These are phyloP conservation scores for Drosophila ambigua DNA, from an alignment of 1,140 invertebrate species.

Conservation along the genomic window DNA sequence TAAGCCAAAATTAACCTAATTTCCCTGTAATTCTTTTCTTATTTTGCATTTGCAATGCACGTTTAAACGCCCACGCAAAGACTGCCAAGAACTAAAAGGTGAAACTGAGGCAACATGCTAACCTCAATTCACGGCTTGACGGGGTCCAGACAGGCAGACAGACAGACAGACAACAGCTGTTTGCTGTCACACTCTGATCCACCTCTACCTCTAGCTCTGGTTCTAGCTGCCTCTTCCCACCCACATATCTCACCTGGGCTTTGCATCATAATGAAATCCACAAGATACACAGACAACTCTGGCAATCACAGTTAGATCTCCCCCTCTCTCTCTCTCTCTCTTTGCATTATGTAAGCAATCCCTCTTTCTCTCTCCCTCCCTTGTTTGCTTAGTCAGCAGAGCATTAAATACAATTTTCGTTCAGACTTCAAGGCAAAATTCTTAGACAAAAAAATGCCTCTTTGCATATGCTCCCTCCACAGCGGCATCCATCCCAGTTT, in stretches of 20 bases:
- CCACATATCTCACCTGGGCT: too few relatives aligned
- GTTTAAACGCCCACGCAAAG: slow-evolving; percentile 34
- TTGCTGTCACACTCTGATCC: slow-evolving; percentile 67
- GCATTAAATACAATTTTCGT: slow-evolving; percentile 61
- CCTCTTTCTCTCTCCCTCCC: slow-evolving; percentile 5
- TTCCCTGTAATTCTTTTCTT: slow-evolving; percentile 29
- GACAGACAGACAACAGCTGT: slow-evolving; percentile 62
- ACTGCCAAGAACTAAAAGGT: slow-evolving; percentile 36
- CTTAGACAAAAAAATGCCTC: slow-evolving; percentile 17
- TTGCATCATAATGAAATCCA: slow-evolving; percentile 14
- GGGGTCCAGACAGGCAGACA: slow-evolving; percentile 4
- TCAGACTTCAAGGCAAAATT: slow-evolving; percentile 35
- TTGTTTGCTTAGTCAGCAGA: slow-evolving; percentile 38
- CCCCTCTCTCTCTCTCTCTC: background rate
- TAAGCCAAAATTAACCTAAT: slow-evolving; percentile 18
- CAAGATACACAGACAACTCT: slow-evolving; percentile 2
- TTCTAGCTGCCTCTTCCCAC: too few relatives aligned
- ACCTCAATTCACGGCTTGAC: slow-evolving; percentile 59
- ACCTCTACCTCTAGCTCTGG: background rate
- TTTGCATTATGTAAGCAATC: slow-evolving; percentile 23
- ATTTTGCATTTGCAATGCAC: slow-evolving; percentile 41
- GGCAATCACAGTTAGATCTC: slow-evolving; percentile 36
- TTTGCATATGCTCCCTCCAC: slow-evolving; percentile 13
- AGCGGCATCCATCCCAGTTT: background rate
- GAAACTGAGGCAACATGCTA: slow-evolving; percentile 58